phyloP scores from a whole-genome alignment of 2,888 invertebrate species.

The Eupithecia exiguata region DNA sequence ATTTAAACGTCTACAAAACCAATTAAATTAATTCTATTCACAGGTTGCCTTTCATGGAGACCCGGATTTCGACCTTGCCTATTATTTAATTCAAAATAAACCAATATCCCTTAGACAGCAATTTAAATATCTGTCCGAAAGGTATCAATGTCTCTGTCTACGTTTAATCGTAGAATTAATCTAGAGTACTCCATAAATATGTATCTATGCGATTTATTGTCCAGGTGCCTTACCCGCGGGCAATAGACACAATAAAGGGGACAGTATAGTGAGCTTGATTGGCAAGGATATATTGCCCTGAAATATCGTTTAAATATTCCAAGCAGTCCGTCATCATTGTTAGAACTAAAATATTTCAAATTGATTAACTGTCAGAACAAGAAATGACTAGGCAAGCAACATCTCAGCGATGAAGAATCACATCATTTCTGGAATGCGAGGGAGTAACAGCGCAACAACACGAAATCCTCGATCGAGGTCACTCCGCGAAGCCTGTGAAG shows the following conservation, averaged over 20 bases:
- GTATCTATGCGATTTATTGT: constrained; percentile 16
- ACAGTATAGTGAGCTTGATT: not conserved
- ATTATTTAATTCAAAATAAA: not conserved
- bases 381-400: no score
- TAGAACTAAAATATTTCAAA: not conserved
- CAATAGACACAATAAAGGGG: not conserved
- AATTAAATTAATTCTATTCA: not conserved
- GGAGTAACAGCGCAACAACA: no score
- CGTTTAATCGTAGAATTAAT: constrained; percentile 11
- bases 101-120: not conserved
- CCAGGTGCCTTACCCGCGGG: constrained; percentile 26
- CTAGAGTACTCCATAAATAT: constrained; percentile 22
- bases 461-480: no score
- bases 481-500: no score
- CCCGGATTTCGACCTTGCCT: not conserved
- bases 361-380: not conserved
- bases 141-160: constrained; percentile 15
- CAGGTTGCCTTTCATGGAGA: not conserved
- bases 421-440: no score
- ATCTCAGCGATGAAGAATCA: no score
- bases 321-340: not conserved
- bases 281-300: not conserved
- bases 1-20: not conserved
- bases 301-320: not conserved
- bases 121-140: constrained; percentile 21